Percentiles rank a stretch among this genome's conserved stretches.
These are phyloP conservation scores for Xylocopa sonorina DNA, from an alignment of 1,140 invertebrate species.

Conservation along the genomic window DNA sequence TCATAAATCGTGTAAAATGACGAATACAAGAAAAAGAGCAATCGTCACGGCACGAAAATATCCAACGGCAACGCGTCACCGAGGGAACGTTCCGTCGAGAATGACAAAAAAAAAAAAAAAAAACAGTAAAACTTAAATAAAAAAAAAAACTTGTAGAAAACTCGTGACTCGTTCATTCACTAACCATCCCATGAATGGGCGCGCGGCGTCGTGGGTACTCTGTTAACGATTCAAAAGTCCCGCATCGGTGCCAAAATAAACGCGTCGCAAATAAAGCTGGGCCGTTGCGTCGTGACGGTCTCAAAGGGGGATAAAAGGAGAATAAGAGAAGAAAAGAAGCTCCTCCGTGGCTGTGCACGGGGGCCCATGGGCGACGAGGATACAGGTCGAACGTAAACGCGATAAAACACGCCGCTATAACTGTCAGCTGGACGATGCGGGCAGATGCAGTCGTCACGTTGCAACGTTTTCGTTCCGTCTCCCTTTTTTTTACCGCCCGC, in stretches of 20 bases:
- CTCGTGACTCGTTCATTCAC: neutral
- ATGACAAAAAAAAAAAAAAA: neutral
- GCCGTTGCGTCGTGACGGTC: neutral
- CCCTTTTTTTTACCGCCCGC: neutral
- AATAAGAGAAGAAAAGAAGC: neutral
- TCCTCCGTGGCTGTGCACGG: slow-evolving; percentile 1
- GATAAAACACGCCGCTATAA: slow-evolving; percentile 44
- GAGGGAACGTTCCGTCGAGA: neutral
- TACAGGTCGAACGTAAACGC: slow-evolving; percentile 1
- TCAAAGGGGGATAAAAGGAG: neutral
- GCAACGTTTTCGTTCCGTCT: neutral
- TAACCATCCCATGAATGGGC: neutral
- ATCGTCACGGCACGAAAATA: neutral
- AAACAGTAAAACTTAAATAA: too few relatives aligned
- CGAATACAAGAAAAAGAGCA: neutral
- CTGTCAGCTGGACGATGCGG: slow-evolving; percentile 8
- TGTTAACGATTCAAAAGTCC: slow-evolving; percentile 10
- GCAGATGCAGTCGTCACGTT: neutral
- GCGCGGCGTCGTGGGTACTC: neutral
- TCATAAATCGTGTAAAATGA: neutral
- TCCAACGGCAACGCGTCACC: neutral
- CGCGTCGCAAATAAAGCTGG: slow-evolving; percentile 21
- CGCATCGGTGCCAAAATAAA: slow-evolving; percentile 29
- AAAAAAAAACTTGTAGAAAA: neutral
- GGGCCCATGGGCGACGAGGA: slow-evolving; percentile 12